Evolutionary conservation across 1,140 invertebrate genomes (phyloP).

Genomic region (Apis dorsata): DNA sequence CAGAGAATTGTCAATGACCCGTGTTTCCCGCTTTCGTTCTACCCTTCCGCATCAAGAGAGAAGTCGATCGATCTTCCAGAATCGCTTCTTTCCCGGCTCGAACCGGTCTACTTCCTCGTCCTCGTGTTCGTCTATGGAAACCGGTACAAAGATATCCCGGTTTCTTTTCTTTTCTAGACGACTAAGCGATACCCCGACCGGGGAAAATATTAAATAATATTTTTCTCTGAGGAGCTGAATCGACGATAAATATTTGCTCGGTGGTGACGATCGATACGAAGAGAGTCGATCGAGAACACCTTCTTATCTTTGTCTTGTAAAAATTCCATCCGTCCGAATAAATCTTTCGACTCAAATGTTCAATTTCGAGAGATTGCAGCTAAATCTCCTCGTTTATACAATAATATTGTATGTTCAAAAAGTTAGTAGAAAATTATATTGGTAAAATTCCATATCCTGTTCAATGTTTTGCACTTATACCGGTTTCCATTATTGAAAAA

Average conservation of each 20-base stretch:
- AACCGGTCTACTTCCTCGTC: background rate
- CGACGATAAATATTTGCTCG: constrained; percentile 37
- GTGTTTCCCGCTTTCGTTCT: constrained; percentile 23
- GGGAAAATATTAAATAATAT: constrained; percentile 42
- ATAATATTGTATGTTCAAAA: no score
- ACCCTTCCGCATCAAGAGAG: constrained; percentile 1
- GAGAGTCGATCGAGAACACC: background rate
- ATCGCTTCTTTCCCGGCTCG: background rate
- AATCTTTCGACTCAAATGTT: no score
- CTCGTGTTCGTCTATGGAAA: background rate
- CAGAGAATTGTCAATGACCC: constrained; percentile 34
- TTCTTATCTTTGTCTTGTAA: background rate
- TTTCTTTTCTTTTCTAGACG: background rate
- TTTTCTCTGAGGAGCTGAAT: constrained; percentile 10
- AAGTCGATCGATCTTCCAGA: constrained; percentile 21
- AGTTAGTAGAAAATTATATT: no score
- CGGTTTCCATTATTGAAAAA: no score
- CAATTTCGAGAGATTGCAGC: background rate
- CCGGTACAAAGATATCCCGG: rapidly evolving
- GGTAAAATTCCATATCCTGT: no score
- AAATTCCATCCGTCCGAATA: background rate
- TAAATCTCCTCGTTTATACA: background rate
- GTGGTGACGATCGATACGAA: background rate
- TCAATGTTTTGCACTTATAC: no score
- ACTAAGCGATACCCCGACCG: constrained; percentile 16